These are phyloP conservation scores for Leptinotarsa haldemani DNA, from an alignment of 2,888 invertebrate species.

Conservation along the genomic window DNA sequence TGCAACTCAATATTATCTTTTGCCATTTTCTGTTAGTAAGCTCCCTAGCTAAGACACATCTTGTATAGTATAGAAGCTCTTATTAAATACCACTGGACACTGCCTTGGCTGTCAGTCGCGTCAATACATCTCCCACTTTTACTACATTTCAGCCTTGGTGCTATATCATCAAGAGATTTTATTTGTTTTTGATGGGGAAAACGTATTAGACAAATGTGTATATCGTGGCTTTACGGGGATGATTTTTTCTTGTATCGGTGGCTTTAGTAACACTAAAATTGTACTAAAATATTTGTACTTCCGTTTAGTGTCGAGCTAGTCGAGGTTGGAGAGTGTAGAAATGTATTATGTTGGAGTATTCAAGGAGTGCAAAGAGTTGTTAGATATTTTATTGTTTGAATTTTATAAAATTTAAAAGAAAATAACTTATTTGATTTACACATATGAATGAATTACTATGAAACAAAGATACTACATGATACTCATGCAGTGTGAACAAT, in stretches of 20 bases:
- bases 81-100: constrained; percentile 45
- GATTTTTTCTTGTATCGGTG: constrained; percentile 63
- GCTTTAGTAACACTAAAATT: constrained; percentile 60
- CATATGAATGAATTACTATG: background rate
- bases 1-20: background rate
- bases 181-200: constrained; percentile 61
- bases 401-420: background rate
- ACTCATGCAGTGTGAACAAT: background rate
- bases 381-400: constrained; percentile 12
- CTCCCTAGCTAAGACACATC: constrained; percentile 32
- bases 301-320: constrained; percentile 17
- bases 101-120: constrained; percentile 38
- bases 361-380: constrained; percentile 28
- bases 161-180: constrained; percentile 54
- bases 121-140: constrained; percentile 44
- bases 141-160: constrained; percentile 50
- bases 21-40: background rate
- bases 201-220: constrained; percentile 63
- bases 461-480: background rate
- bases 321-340: constrained; percentile 23
- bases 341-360: constrained; percentile 27
- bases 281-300: constrained; percentile 57
- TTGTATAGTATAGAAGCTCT: constrained; percentile 33
- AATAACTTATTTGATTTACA: background rate
- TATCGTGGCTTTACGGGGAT: constrained; percentile 60